phyloP scores from a whole-genome alignment of 2,888 invertebrate species.

The Ephialtes manifestator region DNA sequence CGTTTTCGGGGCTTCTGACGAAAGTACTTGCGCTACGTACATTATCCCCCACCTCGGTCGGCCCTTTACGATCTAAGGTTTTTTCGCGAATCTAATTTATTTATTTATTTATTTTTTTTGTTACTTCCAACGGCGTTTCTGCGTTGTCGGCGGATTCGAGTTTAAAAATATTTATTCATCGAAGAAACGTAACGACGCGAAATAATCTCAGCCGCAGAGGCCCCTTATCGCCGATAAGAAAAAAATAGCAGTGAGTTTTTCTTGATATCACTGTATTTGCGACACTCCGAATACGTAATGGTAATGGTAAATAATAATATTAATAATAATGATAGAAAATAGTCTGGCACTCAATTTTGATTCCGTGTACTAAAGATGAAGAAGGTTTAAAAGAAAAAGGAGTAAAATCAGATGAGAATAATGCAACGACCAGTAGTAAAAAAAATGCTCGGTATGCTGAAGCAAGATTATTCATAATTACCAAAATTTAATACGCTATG shows the following conservation, averaged over 20 bases:
- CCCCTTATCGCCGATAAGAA: constrained; percentile 26
- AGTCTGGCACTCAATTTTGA: constrained; percentile 63
- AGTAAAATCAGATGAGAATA: constrained; percentile 56
- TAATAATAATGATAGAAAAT: constrained; percentile 57
- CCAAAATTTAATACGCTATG: constrained; percentile 66
- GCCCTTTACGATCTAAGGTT: constrained; percentile 34
- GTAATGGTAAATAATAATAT: constrained; percentile 39
- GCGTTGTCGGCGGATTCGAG: constrained; percentile 9
- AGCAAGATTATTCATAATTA: constrained; percentile 56
- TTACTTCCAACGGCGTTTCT: constrained; percentile 19
- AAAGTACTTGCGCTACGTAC: constrained; percentile 61
- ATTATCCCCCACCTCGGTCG: constrained; percentile 56
- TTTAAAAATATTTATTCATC: constrained; percentile 15
- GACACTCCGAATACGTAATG: constrained; percentile 58
- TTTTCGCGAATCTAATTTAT: constrained; percentile 18
- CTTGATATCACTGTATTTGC: constrained; percentile 56
- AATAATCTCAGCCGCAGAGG: constrained; percentile 9
- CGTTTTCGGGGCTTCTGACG: constrained; percentile 69
- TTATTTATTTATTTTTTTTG: too few relatives aligned
- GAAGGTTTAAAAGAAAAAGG: constrained; percentile 34
- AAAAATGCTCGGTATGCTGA: constrained; percentile 62
- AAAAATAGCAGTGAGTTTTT: constrained; percentile 47
- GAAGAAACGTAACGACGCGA: neutral
- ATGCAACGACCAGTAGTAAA: constrained; percentile 74
- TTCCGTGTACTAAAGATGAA: constrained; percentile 44